These are phyloP conservation scores for Bradypodion ventrale DNA, from an alignment of 2,797 vertebrate species.

Conservation along the genomic window DNA sequence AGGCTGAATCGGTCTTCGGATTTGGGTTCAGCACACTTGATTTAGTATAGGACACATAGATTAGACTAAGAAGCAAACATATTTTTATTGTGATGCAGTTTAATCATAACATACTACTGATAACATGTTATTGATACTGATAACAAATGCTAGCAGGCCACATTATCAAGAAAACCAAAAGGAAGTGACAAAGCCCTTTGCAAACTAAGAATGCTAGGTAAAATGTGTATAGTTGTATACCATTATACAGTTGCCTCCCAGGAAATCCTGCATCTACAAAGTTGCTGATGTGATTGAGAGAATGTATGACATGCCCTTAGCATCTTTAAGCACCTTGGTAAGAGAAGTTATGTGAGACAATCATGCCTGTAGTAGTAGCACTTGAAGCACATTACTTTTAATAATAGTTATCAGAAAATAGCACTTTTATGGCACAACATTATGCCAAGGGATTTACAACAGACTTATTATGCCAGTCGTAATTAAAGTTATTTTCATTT, in stretches of 20 bases:
- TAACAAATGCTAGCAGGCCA: too few relatives aligned
- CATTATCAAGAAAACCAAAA: background rate
- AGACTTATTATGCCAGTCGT: conserved; percentile 65
- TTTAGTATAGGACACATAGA: too few relatives aligned
- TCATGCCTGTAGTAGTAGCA: conserved; percentile 63
- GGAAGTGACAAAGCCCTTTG: background rate
- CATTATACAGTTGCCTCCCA: background rate
- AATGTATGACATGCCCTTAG: conserved; percentile 6
- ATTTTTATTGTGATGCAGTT: too few relatives aligned
- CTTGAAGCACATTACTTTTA: conserved; percentile 74
- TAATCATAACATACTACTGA: too few relatives aligned
- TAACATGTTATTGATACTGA: too few relatives aligned
- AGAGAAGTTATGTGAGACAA: conserved; percentile 59
- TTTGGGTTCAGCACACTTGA: too few relatives aligned
- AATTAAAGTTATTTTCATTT: conserved; percentile 75
- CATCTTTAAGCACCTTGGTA: conserved; percentile 29
- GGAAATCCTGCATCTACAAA: background rate
- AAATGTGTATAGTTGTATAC: background rate
- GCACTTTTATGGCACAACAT: conserved; percentile 75
- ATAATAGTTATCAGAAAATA: conserved; percentile 76
- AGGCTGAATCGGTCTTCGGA: too few relatives aligned
- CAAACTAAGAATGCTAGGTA: background rate
- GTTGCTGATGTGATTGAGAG: rapidly evolving
- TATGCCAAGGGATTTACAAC: conserved; percentile 73
- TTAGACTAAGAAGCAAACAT: too few relatives aligned